Percentiles rank a stretch among this genome's conserved stretches.
Evolutionary conservation across 2,797 vertebrate genomes (phyloP).

Genomic region (Neoniphon sammara): DNA sequence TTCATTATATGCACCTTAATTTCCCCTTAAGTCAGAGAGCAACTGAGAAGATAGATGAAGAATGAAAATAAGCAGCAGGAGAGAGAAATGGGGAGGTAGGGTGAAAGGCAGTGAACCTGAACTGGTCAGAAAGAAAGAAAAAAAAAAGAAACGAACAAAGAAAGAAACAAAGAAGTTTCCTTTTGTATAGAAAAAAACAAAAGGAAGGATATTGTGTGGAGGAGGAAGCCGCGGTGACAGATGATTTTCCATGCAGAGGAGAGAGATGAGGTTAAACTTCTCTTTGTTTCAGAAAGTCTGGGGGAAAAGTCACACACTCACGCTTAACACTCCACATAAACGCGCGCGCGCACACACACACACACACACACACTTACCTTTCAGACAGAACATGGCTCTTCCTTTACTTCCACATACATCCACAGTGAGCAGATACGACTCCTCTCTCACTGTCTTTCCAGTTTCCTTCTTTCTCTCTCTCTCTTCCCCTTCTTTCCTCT

Average conservation of each 20-base stretch:
- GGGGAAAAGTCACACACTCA: constrained; percentile 41
- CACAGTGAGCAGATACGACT: constrained; percentile 31
- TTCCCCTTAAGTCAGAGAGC: background rate
- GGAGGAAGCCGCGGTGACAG: constrained; percentile 55
- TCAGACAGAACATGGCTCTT: constrained; percentile 91
- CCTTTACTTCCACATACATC: constrained; percentile 58
- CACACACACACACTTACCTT: constrained; percentile 84
- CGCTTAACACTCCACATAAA: constrained; percentile 14
- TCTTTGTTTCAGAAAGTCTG: constrained; percentile 74
- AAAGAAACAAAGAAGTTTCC: constrained; percentile 24
- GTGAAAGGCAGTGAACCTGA: constrained; percentile 51
- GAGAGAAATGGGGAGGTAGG: background rate
- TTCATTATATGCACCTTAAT: background rate
- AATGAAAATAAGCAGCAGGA: background rate
- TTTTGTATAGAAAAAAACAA: constrained; percentile 46
- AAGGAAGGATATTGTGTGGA: constrained; percentile 53
- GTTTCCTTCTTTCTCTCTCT: constrained; percentile 44
- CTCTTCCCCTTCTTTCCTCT: constrained; percentile 35
- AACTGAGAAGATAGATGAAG: constrained; percentile 2
- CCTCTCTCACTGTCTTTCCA: constrained; percentile 66
- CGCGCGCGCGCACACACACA: constrained; percentile 24
- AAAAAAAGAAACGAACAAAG: constrained; percentile 54
- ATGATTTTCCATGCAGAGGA: constrained; percentile 56
- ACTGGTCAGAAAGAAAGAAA: constrained; percentile 28
- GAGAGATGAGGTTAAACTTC: constrained; percentile 67